Base-by-base conservation (phyloP, 2,797 vertebrate genomes). In the Spheniscus humboldti region DNA sequence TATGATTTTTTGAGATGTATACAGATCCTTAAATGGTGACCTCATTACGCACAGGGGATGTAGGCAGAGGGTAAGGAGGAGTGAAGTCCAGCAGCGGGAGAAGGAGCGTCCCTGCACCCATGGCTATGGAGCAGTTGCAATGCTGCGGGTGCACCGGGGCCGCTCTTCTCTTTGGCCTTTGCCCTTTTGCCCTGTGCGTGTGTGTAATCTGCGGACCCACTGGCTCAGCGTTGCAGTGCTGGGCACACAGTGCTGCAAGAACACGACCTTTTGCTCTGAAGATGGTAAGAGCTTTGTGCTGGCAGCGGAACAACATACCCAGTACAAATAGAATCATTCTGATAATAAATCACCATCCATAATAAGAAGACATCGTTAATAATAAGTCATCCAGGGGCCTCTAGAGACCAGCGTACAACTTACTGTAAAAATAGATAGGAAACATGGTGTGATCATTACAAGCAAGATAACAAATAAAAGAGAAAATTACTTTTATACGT, bases 361-460 rank as follows among this genome's bases (percentile, higher is more conserved):
- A 97, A 97, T 97, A 97, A 97, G 96, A 96, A 96, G 96, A 96
- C 96, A 94, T 97, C 8, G 76, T 96, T 97, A 97, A 97, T 97
- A 97, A 97, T 95, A 97, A 97, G 95, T 97, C 93, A 97, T 96
- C 94, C 96, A 86, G 86, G 53, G 78, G 79, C 79, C 96, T 96
- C 96, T 55, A 89, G 97, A 96, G 96, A 97, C 78, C 47, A 59
- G 82, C 6, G 8, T 79, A 97, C 96, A 96, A 96, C 94, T 97
- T 97, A 97, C 92, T 95, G 95, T 92, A 97, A 96, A 97, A 96
- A 97, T 97, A 97, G 97, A 96, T 93, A 96, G 95, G 94, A 97
- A 97, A 92, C 94, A 94, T 95, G 84, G 97, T 94, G 95, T 96
- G 97, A 96, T 96, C 94, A 96, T 97, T 97, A 92, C 89, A 95